Conservation (phyloP, 2,888 invertebrate species). For the Drosophila mayaguana region DNA sequence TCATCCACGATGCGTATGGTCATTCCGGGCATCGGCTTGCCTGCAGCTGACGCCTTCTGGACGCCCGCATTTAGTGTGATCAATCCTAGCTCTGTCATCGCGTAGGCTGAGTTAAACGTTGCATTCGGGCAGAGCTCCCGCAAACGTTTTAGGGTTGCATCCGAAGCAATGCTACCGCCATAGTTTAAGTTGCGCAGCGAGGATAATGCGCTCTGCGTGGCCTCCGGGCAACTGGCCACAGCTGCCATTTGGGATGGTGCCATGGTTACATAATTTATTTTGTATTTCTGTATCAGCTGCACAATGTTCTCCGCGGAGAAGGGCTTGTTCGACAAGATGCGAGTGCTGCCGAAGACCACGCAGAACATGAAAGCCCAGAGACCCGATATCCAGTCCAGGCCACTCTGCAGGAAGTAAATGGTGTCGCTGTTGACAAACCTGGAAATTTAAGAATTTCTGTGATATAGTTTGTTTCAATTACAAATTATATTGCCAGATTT, state of each 20-base stretch:
- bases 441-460: background rate
- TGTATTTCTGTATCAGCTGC: conserved; percentile 65
- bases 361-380: conserved; percentile 48
- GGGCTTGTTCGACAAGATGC: conserved; percentile 66
- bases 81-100: conserved; percentile 61
- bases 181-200: conserved; percentile 50
- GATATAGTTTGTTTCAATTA: background rate
- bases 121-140: conserved; percentile 46
- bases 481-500: background rate
- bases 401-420: conserved; percentile 54
- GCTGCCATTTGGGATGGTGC: conserved; percentile 70
- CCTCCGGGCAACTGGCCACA: conserved; percentile 44
- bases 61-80: conserved; percentile 46
- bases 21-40: conserved; percentile 57
- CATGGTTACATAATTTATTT: conserved; percentile 50
- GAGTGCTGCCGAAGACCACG: conserved; percentile 56
- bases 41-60: conserved; percentile 61
- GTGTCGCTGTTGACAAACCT: conserved; percentile 56
- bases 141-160: conserved; percentile 29
- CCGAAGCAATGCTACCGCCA: conserved; percentile 55
- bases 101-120: conserved; percentile 51
- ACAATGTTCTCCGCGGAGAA: conserved; percentile 65
- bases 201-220: conserved; percentile 40
- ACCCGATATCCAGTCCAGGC: conserved; percentile 75
- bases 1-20: conserved; percentile 74